Evolutionary conservation across 1,140 invertebrate genomes (phyloP), one percentile per base, ranked within the genome.

Genomic region (Ganaspis sp.): DNA sequence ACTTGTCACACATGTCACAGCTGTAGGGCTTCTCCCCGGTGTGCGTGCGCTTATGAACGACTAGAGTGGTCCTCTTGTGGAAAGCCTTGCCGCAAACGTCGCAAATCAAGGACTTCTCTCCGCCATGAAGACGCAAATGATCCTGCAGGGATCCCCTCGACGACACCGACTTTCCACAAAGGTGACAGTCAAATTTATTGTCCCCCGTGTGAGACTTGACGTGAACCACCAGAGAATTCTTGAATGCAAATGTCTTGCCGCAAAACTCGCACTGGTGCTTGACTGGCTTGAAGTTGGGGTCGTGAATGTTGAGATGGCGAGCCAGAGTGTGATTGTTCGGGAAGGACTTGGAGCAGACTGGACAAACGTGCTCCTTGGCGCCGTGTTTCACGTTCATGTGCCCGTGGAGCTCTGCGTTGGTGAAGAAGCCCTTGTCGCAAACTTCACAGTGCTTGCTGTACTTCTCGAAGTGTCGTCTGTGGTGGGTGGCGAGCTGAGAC

Each of bases 11-110:
- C 1, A 93, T 92, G 9, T 93, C 92, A 85, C 97, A 98, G 15
- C 93, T 92, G 90, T 96, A 98, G 12, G 95, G 94, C 64, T 94
- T 95, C 75, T 95, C 93, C 0, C 94, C 94, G 0, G 93, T 94
- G 81, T 96, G 95, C 1, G 94, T 94, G 49, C 94, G 90, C 53
- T 93, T 91, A 83, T 95, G 94, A 83, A 94, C 93, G 49, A 94
- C 94, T 71, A 95, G 85, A 83, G 87, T 94, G 91, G 87, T 94
- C 91, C 78, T 92, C 90, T 82, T 93, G 92, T 76, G 93, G 92
- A 85, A 98, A 93, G 78, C 94, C 92, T 97, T 96, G 15, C 93
- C 94, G 89, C 96, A 96, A 29, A 96, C 92, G 79, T 94, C 93
- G 89, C 94, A 95, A 0, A 93, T 81, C 82, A 92, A 88, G 72